Evolutionary conservation across 2,888 invertebrate species (phyloP).

Genomic region (Drosophila emarginata): DNA sequence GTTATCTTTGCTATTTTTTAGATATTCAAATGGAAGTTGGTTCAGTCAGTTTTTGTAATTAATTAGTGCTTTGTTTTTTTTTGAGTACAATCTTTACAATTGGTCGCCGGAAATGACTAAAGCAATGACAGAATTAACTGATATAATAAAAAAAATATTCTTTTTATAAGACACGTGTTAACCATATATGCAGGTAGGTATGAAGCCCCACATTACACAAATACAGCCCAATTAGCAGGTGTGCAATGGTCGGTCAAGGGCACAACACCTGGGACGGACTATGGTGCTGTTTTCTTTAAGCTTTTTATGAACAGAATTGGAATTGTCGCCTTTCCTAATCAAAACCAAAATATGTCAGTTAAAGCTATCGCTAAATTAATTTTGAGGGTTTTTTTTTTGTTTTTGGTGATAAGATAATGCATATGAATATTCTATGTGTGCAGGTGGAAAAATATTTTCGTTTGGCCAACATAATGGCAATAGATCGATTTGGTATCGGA

Average conservation of each 20-base stretch:
- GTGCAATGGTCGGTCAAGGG: constrained; percentile 37
- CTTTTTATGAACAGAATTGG: constrained; percentile 1
- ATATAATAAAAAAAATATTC: constrained; percentile 44
- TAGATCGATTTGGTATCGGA: neutral
- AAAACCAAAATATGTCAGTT: constrained; percentile 1
- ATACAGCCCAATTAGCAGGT: constrained; percentile 42
- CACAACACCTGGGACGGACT: constrained; percentile 29
- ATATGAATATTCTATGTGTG: neutral
- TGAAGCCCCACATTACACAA: neutral
- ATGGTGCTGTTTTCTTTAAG: no score
- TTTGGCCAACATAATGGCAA: constrained; percentile 1
- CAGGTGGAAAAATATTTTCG: neutral
- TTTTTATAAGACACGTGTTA: constrained; percentile 5
- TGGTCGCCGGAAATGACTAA: constrained; percentile 52
- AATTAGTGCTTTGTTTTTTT: constrained; percentile 5
- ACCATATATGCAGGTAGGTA: neutral
- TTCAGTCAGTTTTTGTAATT: constrained; percentile 19
- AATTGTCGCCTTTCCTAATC: constrained; percentile 7
- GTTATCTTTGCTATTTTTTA: no score
- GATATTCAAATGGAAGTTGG: no score
- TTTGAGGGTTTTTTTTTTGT: neutral
- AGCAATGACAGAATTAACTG: constrained; percentile 23
- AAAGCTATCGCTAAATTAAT: constrained; percentile 11
- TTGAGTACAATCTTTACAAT: constrained; percentile 28
- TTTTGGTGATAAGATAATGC: constrained; percentile 2